Evolutionary conservation across 2,888 invertebrate species (phyloP).

Genomic region (Mesorhabditis sp.): DNA sequence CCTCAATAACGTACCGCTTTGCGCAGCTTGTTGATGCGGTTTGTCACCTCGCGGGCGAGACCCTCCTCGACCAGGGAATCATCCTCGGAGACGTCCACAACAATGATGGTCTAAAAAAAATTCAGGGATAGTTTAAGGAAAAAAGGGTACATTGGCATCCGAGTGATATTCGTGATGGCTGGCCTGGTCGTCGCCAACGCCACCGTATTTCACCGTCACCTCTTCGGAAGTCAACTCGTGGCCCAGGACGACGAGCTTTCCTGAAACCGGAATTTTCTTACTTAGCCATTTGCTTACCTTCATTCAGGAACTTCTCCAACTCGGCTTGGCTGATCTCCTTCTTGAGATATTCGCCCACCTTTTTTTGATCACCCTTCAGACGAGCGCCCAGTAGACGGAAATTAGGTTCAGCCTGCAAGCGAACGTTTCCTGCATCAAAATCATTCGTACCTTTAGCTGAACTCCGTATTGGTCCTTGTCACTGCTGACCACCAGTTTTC

Average conservation of each 20-base stretch:
- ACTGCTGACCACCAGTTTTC: conserved; percentile 76
- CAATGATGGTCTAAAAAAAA: conserved; percentile 69
- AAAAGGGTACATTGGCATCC: conserved; percentile 25
- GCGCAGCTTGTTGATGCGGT: conserved; percentile 87
- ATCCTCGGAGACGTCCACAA: conserved; percentile 84
- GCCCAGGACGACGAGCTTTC: conserved; percentile 73
- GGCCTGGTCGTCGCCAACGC: conserved; percentile 17
- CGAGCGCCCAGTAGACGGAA: conserved; percentile 83
- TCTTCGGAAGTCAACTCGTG: conserved; percentile 67
- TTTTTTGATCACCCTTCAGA: conserved; percentile 83
- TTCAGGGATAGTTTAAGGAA: too few relatives aligned
- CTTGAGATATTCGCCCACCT: conserved; percentile 77
- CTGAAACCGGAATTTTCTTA: conserved; percentile 12
- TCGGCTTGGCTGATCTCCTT: conserved; percentile 71
- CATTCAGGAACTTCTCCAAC: conserved; percentile 72
- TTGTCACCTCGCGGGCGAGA: conserved; percentile 87
- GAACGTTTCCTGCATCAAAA: background rate
- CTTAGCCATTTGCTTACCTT: conserved; percentile 58
- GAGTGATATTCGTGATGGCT: conserved; percentile 35
- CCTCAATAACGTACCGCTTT: conserved; percentile 69
- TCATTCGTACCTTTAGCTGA: conserved; percentile 65
- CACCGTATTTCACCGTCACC: conserved; percentile 69
- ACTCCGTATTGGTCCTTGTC: conserved; percentile 91
- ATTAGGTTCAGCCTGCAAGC: conserved; percentile 78
- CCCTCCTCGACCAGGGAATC: conserved; percentile 89